A percentile compares a stretch with the other conserved stretches of the same genome.
These are phyloP conservation scores for Nasonia giraulti DNA, from an alignment of 1,140 invertebrate genomes.

Conservation along the genomic window DNA sequence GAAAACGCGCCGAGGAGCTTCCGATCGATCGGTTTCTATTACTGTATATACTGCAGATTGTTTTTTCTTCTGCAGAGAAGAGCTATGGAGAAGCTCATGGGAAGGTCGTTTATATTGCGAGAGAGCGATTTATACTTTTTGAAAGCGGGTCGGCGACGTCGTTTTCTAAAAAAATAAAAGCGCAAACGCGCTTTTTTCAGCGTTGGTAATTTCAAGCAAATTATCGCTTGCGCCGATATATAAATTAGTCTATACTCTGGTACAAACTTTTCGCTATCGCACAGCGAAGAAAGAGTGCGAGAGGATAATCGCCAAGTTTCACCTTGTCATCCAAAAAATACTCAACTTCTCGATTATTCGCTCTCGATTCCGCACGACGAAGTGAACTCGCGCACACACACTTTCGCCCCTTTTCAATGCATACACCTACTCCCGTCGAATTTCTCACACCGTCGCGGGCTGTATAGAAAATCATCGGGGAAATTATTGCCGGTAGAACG, in stretches of 20 bases:
- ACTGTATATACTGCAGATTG: neutral
- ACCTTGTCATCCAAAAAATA: neutral
- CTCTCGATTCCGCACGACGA: neutral
- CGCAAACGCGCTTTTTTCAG: no score
- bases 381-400: neutral
- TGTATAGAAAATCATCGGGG: conserved; percentile 25
- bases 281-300: no score
- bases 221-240: no score
- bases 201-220: no score
- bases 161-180: neutral
- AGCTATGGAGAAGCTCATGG: neutral
- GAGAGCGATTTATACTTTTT: conserved; percentile 7
- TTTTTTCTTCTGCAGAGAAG: neutral
- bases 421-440: neutral
- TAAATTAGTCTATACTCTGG: no score
- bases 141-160: neutral
- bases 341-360: conserved; percentile 31
- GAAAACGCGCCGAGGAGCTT: conserved; percentile 24
- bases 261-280: no score
- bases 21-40: conserved; percentile 8
- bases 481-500: neutral
- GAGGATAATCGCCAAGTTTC: neutral
- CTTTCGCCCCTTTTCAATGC: conserved; percentile 8
- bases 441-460: conserved; percentile 5
- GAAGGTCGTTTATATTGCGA: neutral